Evolutionary conservation across 2,113 vertebrate genomes (phyloP).

Genomic region (Muntiacus muntjak): DNA sequence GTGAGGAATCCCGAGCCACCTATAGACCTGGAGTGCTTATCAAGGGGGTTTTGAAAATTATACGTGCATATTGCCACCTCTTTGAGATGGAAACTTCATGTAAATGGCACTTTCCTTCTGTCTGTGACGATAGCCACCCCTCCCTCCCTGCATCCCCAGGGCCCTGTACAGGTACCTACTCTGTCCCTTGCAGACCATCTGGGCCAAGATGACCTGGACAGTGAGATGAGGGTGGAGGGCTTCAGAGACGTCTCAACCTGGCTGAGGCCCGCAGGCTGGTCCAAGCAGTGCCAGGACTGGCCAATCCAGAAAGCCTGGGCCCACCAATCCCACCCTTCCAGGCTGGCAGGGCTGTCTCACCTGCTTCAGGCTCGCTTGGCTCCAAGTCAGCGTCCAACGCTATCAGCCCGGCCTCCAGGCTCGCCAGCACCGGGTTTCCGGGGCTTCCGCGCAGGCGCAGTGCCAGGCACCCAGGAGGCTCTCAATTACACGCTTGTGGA

Average conservation of each 20-base stretch:
- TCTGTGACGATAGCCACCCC: neutral
- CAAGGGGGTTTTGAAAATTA: neutral
- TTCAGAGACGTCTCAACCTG: neutral
- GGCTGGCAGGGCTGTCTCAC: neutral
- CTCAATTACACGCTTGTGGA: neutral
- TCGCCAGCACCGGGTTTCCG: neutral
- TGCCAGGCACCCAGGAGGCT: accelerated
- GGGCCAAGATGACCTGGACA: neutral
- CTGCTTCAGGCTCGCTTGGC: neutral
- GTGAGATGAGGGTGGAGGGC: neutral
- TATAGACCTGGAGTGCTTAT: neutral
- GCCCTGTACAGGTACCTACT: neutral
- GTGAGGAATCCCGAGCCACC: neutral
- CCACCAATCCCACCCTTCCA: neutral
- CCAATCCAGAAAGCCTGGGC: neutral
- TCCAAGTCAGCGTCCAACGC: neutral
- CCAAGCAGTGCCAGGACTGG: neutral
- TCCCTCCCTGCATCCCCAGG: neutral
- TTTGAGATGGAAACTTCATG: neutral
- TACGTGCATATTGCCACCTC: neutral
- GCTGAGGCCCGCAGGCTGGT: neutral
- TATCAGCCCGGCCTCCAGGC: neutral
- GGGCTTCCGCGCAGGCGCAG: neutral
- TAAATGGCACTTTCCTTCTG: neutral
- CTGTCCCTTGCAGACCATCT: neutral